Conservation (phyloP, 2,113 vertebrate species). For the Labeo rohita region DNA sequence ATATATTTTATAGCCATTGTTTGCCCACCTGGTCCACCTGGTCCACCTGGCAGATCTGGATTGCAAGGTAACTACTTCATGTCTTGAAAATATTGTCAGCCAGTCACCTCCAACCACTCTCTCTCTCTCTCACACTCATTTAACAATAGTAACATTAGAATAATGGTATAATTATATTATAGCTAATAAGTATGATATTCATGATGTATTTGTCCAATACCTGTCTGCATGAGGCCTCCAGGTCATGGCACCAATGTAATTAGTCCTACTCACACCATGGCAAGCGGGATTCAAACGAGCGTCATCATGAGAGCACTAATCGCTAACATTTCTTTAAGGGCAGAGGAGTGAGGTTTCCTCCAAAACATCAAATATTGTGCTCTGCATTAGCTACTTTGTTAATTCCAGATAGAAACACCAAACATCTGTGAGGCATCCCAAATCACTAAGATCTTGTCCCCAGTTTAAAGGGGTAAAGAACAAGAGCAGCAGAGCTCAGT, state of each 20-base stretch:
- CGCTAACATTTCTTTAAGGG: background rate
- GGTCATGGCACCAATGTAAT: constrained; percentile 7
- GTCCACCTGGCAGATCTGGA: constrained; percentile 43
- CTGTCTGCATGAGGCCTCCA: background rate
- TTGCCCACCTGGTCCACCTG: constrained; percentile 38
- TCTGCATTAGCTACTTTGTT: background rate
- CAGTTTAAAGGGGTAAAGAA: background rate
- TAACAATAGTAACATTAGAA: background rate
- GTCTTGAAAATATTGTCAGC: background rate
- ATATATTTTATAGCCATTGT: constrained; percentile 16
- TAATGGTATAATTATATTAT: background rate
- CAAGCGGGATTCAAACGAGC: background rate
- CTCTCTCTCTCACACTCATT: background rate
- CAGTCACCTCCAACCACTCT: background rate
- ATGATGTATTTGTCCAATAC: background rate
- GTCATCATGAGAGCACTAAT: background rate
- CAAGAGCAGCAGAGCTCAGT: background rate
- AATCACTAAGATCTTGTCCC: background rate
- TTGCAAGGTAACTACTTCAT: background rate
- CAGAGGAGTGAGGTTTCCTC: background rate
- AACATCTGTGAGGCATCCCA: background rate
- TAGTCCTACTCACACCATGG: background rate
- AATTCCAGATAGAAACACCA: background rate
- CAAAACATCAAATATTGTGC: background rate
- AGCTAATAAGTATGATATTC: background rate